Conservation (phyloP, 2,888 invertebrate genomes). For the Eurytoma adleriae region DNA sequence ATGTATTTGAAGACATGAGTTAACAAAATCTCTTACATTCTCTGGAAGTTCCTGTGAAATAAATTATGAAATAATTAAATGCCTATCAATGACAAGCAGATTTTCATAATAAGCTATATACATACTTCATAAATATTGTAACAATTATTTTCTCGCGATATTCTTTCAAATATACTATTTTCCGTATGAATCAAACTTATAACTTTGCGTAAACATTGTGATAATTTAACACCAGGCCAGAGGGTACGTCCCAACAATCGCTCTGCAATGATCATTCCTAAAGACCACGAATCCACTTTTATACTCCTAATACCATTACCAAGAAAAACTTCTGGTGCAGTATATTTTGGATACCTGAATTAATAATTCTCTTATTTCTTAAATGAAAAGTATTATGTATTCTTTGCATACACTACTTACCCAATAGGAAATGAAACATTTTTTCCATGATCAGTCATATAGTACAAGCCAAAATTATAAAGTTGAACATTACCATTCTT, state of each 20-base stretch:
- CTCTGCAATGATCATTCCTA: slow-evolving; percentile 94
- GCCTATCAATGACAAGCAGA: slow-evolving; percentile 18
- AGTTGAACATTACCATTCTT: slow-evolving; percentile 86
- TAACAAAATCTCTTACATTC: slow-evolving; percentile 81
- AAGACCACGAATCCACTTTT: slow-evolving; percentile 94
- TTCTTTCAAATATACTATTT: slow-evolving; percentile 81
- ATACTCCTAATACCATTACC: slow-evolving; percentile 81
- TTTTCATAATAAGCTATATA: slow-evolving; percentile 29
- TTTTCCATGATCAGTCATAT: slow-evolving; percentile 91
- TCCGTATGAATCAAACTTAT: slow-evolving; percentile 83
- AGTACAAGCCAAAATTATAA: slow-evolving; percentile 95
- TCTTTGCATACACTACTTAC: slow-evolving; percentile 72
- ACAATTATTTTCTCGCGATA: slow-evolving; percentile 88
- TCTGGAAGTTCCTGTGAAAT: slow-evolving; percentile 79
- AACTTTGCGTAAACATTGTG: slow-evolving; percentile 85
- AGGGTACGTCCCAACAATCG: slow-evolving; percentile 83
- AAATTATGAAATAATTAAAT: slow-evolving; percentile 36
- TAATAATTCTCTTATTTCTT: slow-evolving; percentile 4
- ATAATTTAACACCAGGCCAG: slow-evolving; percentile 86
- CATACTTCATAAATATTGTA: slow-evolving; percentile 81
- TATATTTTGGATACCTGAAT: slow-evolving; percentile 85
- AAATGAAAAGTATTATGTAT: slow-evolving; percentile 21
- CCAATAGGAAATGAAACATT: slow-evolving; percentile 94
- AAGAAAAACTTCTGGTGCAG: slow-evolving; percentile 89
- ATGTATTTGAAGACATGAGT: slow-evolving; percentile 84